These are phyloP conservation scores for Lynx canadensis DNA, from an alignment of 2,113 vertebrate species.

Conservation along the genomic window DNA sequence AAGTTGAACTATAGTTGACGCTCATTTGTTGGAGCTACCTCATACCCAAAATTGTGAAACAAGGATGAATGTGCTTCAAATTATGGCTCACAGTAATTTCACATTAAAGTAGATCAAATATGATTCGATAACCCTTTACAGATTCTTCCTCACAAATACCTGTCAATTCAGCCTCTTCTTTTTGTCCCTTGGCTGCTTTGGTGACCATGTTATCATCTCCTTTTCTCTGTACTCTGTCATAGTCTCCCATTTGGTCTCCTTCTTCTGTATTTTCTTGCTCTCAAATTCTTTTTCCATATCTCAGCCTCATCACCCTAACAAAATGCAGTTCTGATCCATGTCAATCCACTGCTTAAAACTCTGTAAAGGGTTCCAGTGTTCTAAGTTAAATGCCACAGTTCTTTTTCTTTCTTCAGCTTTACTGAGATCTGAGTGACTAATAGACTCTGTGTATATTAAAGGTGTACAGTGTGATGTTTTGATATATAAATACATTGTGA, in stretches of 20 bases:
- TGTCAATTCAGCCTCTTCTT: neutral
- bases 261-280: neutral
- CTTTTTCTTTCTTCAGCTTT: neutral
- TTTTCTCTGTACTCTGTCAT: neutral
- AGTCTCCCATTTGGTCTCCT: neutral
- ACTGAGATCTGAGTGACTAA: neutral
- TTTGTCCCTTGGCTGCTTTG: neutral
- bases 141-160: neutral
- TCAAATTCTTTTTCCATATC: neutral
- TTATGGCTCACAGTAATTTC: neutral
- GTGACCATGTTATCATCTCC: neutral
- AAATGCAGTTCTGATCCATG: neutral
- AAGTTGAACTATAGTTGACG: neutral
- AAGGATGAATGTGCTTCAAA: neutral
- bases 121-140: neutral
- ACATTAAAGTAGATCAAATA: neutral
- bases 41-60: neutral
- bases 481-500: neutral
- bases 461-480: neutral
- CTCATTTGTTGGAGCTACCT: neutral
- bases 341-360: neutral
- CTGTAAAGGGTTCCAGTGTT: neutral
- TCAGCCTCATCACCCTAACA: neutral
- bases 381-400: neutral
- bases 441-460: neutral